Conservation (phyloP, 2,888 invertebrate species). For the Caenorhabditis drosophilae region DNA sequence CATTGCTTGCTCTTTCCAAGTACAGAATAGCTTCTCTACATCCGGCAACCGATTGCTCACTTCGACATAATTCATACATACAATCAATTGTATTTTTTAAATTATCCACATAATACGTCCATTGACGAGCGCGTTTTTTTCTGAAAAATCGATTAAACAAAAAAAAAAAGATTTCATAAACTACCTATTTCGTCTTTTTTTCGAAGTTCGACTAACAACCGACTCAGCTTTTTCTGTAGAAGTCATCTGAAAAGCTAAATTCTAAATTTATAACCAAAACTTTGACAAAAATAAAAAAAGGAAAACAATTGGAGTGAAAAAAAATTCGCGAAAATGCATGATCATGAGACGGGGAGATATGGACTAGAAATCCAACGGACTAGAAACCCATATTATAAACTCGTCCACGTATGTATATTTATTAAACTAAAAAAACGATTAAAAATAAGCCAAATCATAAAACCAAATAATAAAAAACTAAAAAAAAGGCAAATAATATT, state of each 20-base stretch:
- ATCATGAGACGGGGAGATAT: too few species aligned
- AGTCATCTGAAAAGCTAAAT: slow-evolving; percentile 7
- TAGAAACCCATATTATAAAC: too few species aligned
- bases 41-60: slow-evolving; percentile 89
- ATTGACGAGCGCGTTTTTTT: slow-evolving; percentile 79
- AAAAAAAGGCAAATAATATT: too few species aligned
- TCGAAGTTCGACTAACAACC: slow-evolving; percentile 27
- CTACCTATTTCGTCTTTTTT: slow-evolving; percentile 33
- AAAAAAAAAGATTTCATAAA: background rate
- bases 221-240: slow-evolving; percentile 30
- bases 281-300: too few species aligned
- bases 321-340: too few species aligned
- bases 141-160: slow-evolving; percentile 18
- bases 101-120: slow-evolving; percentile 93
- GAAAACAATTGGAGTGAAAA: too few species aligned
- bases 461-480: too few species aligned
- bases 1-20: slow-evolving; percentile 88
- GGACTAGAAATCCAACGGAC: too few species aligned
- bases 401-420: too few species aligned
- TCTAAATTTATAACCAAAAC: too few species aligned
- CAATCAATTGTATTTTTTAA: slow-evolving; percentile 89
- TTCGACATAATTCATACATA: slow-evolving; percentile 92
- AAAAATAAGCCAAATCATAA: too few species aligned
- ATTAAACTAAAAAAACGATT: too few species aligned
- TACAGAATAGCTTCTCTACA: slow-evolving; percentile 91